Conservation (phyloP, 2,113 vertebrate species). For the Microcebus lehilahytsara region DNA sequence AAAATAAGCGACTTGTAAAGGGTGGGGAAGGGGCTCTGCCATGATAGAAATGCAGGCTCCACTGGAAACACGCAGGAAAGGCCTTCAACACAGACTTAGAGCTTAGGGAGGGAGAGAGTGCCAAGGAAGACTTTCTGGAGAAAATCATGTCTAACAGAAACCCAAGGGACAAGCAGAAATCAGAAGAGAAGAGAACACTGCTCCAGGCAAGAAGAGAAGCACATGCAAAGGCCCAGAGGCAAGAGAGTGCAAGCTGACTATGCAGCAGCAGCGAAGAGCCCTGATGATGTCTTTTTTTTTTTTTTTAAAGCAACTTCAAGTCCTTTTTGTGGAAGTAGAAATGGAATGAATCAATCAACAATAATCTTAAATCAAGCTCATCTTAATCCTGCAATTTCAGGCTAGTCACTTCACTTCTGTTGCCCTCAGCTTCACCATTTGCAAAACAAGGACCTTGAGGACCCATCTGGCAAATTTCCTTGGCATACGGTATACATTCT, state of each 20-base stretch:
- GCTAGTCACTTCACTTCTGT: not conserved
- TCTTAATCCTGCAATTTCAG: not conserved
- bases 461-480: not conserved
- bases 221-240: not conserved
- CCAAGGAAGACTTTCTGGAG: not conserved
- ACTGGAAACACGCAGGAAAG: not conserved
- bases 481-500: rapidly evolving
- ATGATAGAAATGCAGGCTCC: not conserved
- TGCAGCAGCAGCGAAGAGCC: rapidly evolving
- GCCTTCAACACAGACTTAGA: not conserved
- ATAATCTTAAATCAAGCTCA: not conserved
- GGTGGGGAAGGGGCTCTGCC: not conserved
- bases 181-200: not conserved
- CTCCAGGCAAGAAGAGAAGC: not conserved
- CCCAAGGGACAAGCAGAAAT: not conserved
- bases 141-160: not conserved
- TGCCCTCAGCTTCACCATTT: not conserved
- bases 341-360: not conserved
- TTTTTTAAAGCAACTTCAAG: not conserved
- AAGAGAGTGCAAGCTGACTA: not conserved
- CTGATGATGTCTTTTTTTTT: not conserved
- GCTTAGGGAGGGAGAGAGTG: no score
- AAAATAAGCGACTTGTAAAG: not conserved
- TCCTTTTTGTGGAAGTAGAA: not conserved
- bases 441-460: not conserved